A percentile compares a stretch with the other conserved stretches of the same genome.
These are phyloP conservation scores for Microtus richardsoni DNA, from an alignment of 2,113 vertebrate species.

Conservation along the genomic window DNA sequence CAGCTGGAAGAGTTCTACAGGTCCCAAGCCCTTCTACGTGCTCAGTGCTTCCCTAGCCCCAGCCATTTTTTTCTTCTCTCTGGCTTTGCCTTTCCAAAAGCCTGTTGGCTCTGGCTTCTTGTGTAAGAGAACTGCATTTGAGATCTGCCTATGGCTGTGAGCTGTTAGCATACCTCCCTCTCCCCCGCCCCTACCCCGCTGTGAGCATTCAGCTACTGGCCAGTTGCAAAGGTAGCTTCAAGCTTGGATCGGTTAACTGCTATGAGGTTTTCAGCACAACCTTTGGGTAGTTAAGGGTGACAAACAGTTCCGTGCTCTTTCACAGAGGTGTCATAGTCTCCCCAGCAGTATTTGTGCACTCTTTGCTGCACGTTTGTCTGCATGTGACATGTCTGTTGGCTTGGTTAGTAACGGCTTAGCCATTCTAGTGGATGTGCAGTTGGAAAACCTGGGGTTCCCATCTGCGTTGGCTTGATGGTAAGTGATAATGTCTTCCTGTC, in stretches of 20 bases:
- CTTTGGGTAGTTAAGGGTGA: not conserved
- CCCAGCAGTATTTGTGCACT: fast-evolving
- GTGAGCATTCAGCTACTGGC: fast-evolving
- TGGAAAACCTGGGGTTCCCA: fast-evolving
- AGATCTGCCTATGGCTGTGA: fast-evolving
- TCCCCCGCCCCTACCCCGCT: fast-evolving
- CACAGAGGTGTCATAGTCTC: fast-evolving
- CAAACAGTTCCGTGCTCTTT: fast-evolving
- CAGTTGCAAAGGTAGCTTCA: not conserved
- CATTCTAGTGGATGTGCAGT: fast-evolving
- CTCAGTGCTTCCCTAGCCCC: fast-evolving
- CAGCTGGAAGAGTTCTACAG: not conserved
- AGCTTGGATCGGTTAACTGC: fast-evolving
- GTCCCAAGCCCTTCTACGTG: fast-evolving
- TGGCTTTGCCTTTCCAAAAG: not conserved
- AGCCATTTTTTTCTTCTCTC: not conserved
- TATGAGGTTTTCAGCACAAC: fast-evolving
- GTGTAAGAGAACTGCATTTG: not conserved
- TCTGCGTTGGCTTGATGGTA: not conserved
- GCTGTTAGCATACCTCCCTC: fast-evolving
- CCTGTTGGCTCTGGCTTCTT: not conserved
- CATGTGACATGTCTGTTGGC: fast-evolving
- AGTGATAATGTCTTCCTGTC: fast-evolving
- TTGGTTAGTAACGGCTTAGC: not conserved
- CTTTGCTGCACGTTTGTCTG: fast-evolving